phyloP scores from a whole-genome alignment of 1,140 invertebrate species.

The Eriosoma lanigerum region DNA sequence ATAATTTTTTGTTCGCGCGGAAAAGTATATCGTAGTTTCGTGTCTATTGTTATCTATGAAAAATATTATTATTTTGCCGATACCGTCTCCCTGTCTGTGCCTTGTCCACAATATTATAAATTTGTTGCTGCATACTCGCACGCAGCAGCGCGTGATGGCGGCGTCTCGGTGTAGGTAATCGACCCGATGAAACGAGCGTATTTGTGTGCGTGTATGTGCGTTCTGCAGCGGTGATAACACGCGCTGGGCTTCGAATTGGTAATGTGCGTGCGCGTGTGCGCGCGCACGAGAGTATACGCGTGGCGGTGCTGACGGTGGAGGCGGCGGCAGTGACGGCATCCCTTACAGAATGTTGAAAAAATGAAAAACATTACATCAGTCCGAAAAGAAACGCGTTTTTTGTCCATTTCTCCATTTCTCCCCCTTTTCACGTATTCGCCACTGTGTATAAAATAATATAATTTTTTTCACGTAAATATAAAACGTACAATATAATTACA shows the following conservation, averaged over 20 bases:
- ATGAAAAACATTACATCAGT: background rate
- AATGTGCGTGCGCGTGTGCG: background rate
- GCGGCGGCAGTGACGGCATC: background rate
- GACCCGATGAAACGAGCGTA: background rate
- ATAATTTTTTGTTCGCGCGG: too few species aligned
- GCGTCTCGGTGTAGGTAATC: background rate
- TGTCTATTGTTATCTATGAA: too few species aligned
- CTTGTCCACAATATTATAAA: too few species aligned
- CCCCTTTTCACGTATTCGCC: background rate
- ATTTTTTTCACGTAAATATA: too few species aligned
- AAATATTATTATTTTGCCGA: too few species aligned
- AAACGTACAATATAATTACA: slow-evolving; percentile 5
- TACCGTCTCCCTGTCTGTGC: too few species aligned
- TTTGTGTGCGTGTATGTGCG: background rate
- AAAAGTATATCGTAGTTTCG: too few species aligned
- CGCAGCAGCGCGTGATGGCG: background rate
- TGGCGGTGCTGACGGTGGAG: background rate
- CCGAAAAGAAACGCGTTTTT: background rate
- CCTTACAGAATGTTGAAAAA: background rate
- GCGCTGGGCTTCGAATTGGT: background rate
- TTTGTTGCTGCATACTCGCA: too few species aligned
- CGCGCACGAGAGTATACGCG: background rate
- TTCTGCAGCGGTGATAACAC: background rate
- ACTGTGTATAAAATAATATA: too few species aligned
- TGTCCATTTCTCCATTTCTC: background rate